A percentile compares a stretch with the other conserved stretches of the same genome.
These are phyloP conservation scores for Gopherus flavomarginatus DNA, from an alignment of 2,113 vertebrate genomes.

Conservation along the genomic window DNA sequence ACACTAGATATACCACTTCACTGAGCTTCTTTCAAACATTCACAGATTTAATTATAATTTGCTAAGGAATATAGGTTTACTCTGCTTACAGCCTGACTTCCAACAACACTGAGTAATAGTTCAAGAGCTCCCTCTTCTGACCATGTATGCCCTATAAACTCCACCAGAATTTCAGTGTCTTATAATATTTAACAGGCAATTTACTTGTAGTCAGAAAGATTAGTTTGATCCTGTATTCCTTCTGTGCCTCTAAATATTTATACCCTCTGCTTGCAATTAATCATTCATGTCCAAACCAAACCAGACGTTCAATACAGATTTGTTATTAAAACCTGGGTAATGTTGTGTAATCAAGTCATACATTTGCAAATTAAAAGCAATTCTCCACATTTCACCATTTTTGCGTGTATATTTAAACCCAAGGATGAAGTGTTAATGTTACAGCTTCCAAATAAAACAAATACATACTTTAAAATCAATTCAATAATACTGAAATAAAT, in stretches of 20 bases:
- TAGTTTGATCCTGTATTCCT: neutral
- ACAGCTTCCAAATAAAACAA: neutral
- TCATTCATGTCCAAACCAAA: constrained; percentile 10
- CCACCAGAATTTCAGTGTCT: neutral
- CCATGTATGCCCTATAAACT: neutral
- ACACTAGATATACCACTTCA: neutral
- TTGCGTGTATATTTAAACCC: neutral
- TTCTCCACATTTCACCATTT: neutral
- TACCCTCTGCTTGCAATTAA: neutral
- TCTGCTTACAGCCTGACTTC: neutral
- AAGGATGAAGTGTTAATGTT: neutral
- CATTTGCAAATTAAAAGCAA: neutral
- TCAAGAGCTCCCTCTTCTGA: constrained; percentile 66
- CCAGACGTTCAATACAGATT: neutral
- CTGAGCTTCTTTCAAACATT: constrained; percentile 6
- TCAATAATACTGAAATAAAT: neutral
- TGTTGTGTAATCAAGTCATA: neutral
- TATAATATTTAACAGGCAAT: neutral
- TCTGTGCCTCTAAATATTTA: neutral
- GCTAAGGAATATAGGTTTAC: neutral
- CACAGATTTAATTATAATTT: neutral
- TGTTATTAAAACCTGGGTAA: neutral
- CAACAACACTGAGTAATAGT: neutral
- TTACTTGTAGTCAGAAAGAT: neutral
- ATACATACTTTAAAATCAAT: neutral